Evolutionary conservation across 2,888 invertebrate species (phyloP).

Genomic region (Drosophila neutralis): DNA sequence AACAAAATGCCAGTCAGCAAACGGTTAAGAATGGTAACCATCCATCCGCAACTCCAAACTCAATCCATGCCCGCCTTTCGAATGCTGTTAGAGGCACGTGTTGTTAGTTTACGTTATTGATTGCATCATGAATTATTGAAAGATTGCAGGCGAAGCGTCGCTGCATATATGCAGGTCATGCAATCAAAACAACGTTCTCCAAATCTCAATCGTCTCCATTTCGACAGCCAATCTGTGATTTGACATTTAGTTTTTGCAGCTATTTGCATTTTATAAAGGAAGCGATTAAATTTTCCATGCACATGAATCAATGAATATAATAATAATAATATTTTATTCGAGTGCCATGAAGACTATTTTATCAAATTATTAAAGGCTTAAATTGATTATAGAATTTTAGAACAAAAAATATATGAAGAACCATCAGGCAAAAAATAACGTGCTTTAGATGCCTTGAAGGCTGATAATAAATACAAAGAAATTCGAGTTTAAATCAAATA

Average conservation of each 20-base stretch:
- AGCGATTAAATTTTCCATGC: neutral
- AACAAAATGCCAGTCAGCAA: conserved; percentile 57
- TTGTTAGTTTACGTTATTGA: conserved; percentile 74
- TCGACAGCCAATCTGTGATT: neutral
- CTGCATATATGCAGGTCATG: conserved; percentile 55
- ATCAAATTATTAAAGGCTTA: neutral
- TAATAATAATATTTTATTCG: neutral
- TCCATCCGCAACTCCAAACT: conserved; percentile 24
- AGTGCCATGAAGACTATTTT: neutral
- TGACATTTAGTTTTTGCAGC: neutral
- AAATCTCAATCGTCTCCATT: conserved; percentile 12
- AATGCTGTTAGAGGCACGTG: conserved; percentile 54
- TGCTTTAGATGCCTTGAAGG: neutral
- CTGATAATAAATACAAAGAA: neutral
- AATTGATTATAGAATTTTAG: neutral
- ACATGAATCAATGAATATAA: neutral
- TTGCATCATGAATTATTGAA: conserved; percentile 78
- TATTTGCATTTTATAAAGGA: neutral
- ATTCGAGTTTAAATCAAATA: neutral
- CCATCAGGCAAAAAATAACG: too few species aligned
- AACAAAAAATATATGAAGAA: neutral
- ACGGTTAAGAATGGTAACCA: conserved; percentile 51
- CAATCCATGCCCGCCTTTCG: neutral
- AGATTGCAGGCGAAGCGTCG: conserved; percentile 52
- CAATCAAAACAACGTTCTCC: conserved; percentile 26